Evolutionary conservation across 1,140 invertebrate genomes (phyloP), one percentile per base, ranked within the genome.

Genomic region (Pygmarrhopalites habei): DNA sequence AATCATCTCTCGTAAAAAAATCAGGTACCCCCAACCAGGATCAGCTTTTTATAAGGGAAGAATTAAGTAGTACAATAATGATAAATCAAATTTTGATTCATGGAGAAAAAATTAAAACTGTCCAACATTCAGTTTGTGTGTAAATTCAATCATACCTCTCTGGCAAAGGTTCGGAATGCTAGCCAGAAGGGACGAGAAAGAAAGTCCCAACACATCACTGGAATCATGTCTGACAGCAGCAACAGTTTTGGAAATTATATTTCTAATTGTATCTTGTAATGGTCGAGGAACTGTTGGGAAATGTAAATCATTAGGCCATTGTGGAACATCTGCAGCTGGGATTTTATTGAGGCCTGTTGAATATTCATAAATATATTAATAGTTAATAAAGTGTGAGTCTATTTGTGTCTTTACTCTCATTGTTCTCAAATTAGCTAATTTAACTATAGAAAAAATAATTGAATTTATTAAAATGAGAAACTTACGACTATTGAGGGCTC

Each of bases 1-100:
- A 43, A 60, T 53, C 57, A 71, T 63, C 58, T 71, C 66, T 46
- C 69, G 46, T 17, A 71, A 56, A 60, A 71, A 67, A 5, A 71
- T 26, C 25, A 71, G 39, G 30, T 71, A 65, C 25, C 69, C 69
- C 69, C 69, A 71, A 26, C 47, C 69, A 21, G 66, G 15, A 55
- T 65, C 64, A 52, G 57, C 69, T 70, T 23, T 35, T 32, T 61
- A 10, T 25, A 60, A 46, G 5, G 7, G 26, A 46, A n/a, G 28
- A 25, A 12, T 28, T 55, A 28, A 44, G 7, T 60, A 43, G 19
- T 56, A 46, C n/a, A 43, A 7, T 14, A 35, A 35, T 57, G 26
- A 57, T 44, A 5, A 39, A 55, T 35, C 28, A 58, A 5, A 58
- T 30, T 41, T 65, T 30, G 39, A 28, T 60, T 3, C 30, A 49